A percentile compares a stretch with the other conserved stretches of the same genome.
Evolutionary conservation across 2,888 invertebrate genomes (phyloP).

Genomic region (Drosophila mimica): DNA sequence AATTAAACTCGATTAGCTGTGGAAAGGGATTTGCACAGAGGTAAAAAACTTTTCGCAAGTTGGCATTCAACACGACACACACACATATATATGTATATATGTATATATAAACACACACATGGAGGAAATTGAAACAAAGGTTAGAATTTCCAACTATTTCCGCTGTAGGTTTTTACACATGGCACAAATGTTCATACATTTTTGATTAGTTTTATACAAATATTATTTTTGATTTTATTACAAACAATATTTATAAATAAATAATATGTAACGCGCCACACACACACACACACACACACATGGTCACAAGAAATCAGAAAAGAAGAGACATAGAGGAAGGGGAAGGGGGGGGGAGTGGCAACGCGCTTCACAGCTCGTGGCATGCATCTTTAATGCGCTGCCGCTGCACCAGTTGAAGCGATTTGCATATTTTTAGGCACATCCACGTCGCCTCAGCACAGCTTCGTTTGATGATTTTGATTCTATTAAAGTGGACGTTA

Average conservation of each 20-base stretch:
- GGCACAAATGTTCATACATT: slow-evolving; percentile 46
- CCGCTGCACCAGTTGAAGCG: slow-evolving; percentile 23
- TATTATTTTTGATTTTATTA: slow-evolving; percentile 74
- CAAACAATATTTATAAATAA: slow-evolving; percentile 53
- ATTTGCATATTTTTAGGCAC: slow-evolving; percentile 78
- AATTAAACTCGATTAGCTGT: background rate
- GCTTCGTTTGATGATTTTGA: slow-evolving; percentile 51
- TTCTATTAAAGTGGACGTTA: slow-evolving; percentile 54
- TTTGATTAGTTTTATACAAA: slow-evolving; percentile 62
- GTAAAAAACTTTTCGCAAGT: slow-evolving; percentile 7
- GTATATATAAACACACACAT: background rate
- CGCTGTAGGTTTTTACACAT: slow-evolving; percentile 45
- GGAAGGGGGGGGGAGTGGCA: background rate
- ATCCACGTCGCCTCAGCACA: slow-evolving; percentile 2
- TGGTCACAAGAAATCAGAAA: slow-evolving; percentile 9
- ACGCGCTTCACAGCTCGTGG: slow-evolving; percentile 57
- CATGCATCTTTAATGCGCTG: slow-evolving; percentile 68
- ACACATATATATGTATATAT: background rate
- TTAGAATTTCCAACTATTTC: slow-evolving; percentile 60
- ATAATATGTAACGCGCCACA: slow-evolving; percentile 50
- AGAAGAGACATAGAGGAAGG: background rate
- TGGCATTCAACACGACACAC: background rate
- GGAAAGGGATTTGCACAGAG: background rate
- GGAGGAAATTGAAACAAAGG: slow-evolving; percentile 54
- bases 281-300: background rate